phyloP scores from a whole-genome alignment of 2,797 vertebrate genomes.

The Huso huso region DNA sequence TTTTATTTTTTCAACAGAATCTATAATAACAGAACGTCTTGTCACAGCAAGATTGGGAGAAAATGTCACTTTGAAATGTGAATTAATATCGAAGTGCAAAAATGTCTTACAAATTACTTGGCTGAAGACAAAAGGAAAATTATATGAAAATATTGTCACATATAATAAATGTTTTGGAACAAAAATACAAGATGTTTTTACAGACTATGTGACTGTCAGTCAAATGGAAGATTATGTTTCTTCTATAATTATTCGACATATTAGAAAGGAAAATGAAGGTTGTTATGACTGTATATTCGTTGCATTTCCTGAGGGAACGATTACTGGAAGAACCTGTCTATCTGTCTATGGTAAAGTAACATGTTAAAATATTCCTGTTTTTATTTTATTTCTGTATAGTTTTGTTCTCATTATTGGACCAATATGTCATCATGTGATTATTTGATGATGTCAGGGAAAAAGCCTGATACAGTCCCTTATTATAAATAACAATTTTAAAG shows the following conservation, averaged over 20 bases:
- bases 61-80: slow-evolving; percentile 13
- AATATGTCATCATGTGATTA: no score
- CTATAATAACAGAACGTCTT: slow-evolving; percentile 8
- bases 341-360: slow-evolving; percentile 21
- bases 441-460: no score
- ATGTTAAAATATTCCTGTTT: not conserved
- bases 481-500: no score
- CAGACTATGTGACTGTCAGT: slow-evolving; percentile 8
- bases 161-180: not conserved
- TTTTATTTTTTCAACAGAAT: slow-evolving; percentile 17
- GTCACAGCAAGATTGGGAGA: slow-evolving; percentile 16
- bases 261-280: slow-evolving; percentile 19
- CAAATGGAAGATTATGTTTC: slow-evolving; percentile 15
- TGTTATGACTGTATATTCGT: slow-evolving; percentile 38
- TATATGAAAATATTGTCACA: slow-evolving; percentile 3
- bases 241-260: slow-evolving; percentile 26
- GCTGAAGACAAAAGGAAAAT: slow-evolving; percentile 15
- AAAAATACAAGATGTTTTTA: not conserved
- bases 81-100: slow-evolving; percentile 1
- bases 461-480: no score
- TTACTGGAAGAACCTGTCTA: slow-evolving; percentile 25
- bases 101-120: slow-evolving; percentile 32
- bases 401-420: no score
- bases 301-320: slow-evolving; percentile 19
- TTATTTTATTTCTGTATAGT: no score